A percentile compares a stretch with the other conserved stretches of the same genome.
phyloP scores from a whole-genome alignment of 1,140 invertebrate species.

The Lepidotrigona ventralis region DNA sequence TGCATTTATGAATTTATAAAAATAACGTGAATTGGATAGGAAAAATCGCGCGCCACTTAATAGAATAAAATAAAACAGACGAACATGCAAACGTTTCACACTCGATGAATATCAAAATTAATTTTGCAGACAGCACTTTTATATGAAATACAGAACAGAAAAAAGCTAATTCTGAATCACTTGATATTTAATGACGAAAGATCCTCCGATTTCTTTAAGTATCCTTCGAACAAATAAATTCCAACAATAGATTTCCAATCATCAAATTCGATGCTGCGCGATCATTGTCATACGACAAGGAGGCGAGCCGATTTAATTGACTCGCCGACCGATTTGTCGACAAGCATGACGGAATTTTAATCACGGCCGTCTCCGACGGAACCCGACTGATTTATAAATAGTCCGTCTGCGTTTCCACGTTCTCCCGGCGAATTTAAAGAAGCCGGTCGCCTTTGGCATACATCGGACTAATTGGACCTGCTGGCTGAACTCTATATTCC shows the following conservation, averaged over 20 bases:
- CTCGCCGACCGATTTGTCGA: neutral
- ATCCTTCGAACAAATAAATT: too few species aligned
- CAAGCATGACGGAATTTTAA: constrained; percentile 23
- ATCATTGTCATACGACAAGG: constrained; percentile 5
- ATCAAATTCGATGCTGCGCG: neutral
- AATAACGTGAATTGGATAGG: too few species aligned
- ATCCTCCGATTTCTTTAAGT: too few species aligned
- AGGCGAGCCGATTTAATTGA: constrained; percentile 8
- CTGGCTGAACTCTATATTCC: constrained; percentile 28
- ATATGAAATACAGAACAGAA: too few species aligned
- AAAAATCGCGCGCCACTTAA: too few species aligned
- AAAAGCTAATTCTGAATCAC: too few species aligned
- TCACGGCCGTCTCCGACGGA: constrained; percentile 7
- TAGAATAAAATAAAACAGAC: too few species aligned
- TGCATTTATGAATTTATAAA: too few species aligned
- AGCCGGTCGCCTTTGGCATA: constrained; percentile 18
- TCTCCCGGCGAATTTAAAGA: constrained; percentile 24
- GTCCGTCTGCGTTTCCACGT: neutral
- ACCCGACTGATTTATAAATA: constrained; percentile 25
- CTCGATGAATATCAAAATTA: too few species aligned
- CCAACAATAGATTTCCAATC: neutral
- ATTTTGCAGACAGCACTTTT: too few species aligned
- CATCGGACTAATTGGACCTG: constrained; percentile 27
- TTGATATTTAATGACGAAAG: too few species aligned
- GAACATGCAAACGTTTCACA: too few species aligned